Evolutionary conservation across 2,888 invertebrate genomes (phyloP).

Genomic region (Lymantria monacha): DNA sequence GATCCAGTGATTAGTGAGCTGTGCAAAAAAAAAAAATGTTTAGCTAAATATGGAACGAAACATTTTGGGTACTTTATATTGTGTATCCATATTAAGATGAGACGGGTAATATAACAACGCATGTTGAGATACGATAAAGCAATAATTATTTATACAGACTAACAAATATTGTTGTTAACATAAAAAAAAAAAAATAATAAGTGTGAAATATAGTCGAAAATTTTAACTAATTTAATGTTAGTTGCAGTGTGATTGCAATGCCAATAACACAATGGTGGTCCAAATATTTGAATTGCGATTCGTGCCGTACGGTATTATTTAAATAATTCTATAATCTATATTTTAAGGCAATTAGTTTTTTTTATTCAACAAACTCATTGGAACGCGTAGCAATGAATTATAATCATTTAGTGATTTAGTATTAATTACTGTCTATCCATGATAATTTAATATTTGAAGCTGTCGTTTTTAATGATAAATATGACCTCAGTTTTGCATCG

Average conservation of each 20-base stretch:
- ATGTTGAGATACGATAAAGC: slow-evolving; percentile 26
- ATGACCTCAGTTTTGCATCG: neutral
- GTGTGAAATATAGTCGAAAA: slow-evolving; percentile 17
- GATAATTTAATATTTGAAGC: too few species aligned
- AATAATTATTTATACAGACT: slow-evolving; percentile 33
- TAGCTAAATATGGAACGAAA: too few species aligned
- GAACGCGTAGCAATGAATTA: neutral
- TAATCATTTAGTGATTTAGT: neutral
- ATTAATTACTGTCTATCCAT: neutral
- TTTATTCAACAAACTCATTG: neutral
- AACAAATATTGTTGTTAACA: slow-evolving; percentile 18
- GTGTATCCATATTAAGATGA: neutral
- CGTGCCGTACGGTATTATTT: slow-evolving; percentile 4
- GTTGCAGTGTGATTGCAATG: neutral
- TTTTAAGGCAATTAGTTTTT: slow-evolving; percentile 9
- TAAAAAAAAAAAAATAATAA: slow-evolving; percentile 13
- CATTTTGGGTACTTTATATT: too few species aligned
- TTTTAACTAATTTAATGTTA: slow-evolving; percentile 5
- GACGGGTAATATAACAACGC: neutral
- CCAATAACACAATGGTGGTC: slow-evolving; percentile 12
- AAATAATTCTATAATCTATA: too few species aligned
- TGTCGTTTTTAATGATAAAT: neutral
- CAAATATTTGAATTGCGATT: slow-evolving; percentile 14
- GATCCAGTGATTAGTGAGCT: too few species aligned
- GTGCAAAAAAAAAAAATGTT: too few species aligned